phyloP scores from a whole-genome alignment of 2,113 vertebrate species.

The Pterocles orientalis region DNA sequence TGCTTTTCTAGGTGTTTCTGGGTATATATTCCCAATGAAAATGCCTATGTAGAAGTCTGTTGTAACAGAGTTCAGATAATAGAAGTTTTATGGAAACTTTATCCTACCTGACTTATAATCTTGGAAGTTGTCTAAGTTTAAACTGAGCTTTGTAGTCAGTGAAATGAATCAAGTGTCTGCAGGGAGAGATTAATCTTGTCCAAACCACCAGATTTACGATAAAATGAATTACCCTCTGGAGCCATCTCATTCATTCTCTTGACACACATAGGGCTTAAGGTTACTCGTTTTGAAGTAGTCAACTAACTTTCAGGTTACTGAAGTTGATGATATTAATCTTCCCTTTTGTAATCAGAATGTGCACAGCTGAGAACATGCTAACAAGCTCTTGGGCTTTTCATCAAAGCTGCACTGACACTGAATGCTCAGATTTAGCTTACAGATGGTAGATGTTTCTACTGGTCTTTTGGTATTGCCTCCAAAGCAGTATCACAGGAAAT shows the following conservation, averaged over 20 bases:
- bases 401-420: background rate
- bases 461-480: background rate
- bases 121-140: background rate
- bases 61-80: background rate
- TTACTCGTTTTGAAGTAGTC: background rate
- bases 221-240: background rate
- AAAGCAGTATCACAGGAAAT: background rate
- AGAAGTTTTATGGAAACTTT: background rate
- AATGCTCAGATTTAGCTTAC: background rate
- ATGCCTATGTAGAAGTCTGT: background rate
- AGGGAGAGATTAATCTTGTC: slow-evolving; percentile 14
- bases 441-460: background rate
- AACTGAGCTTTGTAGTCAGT: background rate
- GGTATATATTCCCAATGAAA: background rate
- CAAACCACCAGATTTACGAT: background rate
- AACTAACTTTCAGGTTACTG: background rate
- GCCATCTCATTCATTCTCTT: background rate
- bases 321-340: slow-evolving; percentile 21
- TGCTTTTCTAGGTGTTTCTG: background rate
- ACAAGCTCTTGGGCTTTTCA: background rate
- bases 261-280: background rate
- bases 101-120: background rate
- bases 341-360: background rate
- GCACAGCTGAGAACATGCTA: background rate
- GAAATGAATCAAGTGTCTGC: slow-evolving; percentile 6